These are phyloP conservation scores for Unio pictorum DNA, from an alignment of 2,888 invertebrate genomes.

Conservation along the genomic window DNA sequence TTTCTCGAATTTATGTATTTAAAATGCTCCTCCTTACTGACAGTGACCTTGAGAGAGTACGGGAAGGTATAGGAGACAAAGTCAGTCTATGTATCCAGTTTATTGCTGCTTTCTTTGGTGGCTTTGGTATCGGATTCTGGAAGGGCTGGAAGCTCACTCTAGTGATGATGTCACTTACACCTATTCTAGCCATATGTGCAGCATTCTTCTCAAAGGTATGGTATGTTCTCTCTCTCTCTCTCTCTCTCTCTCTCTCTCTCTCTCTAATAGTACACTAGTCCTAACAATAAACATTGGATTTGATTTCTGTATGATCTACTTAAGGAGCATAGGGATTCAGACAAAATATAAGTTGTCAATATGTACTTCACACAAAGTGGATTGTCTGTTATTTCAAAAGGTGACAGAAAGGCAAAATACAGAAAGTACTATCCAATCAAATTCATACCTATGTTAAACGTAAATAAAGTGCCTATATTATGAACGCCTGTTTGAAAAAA, in stretches of 20 bases:
- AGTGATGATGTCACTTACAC: constrained; percentile 75
- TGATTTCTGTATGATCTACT: no score
- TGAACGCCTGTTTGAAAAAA: no score
- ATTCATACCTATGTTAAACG: no score
- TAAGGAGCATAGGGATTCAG: no score
- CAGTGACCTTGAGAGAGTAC: constrained; percentile 74
- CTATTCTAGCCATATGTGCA: constrained; percentile 67
- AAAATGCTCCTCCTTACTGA: constrained; percentile 10
- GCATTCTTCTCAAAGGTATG: constrained; percentile 57
- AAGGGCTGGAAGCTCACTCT: constrained; percentile 76
- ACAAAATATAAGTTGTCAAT: no score
- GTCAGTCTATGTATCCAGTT: constrained; percentile 72
- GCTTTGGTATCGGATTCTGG: constrained; percentile 73
- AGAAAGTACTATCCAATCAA: no score
- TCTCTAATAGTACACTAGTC: background rate
- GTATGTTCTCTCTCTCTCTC: background rate
- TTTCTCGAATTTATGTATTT: no score
- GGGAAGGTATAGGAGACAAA: constrained; percentile 75
- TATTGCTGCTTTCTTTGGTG: constrained; percentile 71
- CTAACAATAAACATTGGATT: no score
- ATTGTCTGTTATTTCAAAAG: no score
- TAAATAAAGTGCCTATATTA: no score
- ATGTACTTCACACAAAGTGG: no score
- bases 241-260: background rate
- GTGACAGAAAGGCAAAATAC: no score